These are phyloP conservation scores for Seladonia tumulorum DNA, from an alignment of 2,888 invertebrate species.

Conservation along the genomic window DNA sequence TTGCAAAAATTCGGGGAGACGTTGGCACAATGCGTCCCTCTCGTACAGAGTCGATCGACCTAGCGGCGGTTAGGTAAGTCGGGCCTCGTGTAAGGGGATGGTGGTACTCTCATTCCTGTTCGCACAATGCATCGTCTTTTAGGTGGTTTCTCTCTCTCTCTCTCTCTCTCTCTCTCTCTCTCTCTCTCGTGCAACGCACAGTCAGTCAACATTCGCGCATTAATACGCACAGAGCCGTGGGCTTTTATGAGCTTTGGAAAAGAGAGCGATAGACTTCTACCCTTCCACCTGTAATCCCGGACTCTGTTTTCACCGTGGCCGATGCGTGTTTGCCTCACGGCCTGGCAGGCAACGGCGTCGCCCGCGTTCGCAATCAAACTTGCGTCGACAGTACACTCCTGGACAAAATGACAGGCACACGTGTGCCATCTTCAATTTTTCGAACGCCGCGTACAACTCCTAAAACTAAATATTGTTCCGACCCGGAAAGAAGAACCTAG, in stretches of 20 bases:
- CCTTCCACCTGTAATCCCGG: constrained; percentile 48
- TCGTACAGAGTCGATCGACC: constrained; percentile 9
- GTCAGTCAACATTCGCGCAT: constrained; percentile 64
- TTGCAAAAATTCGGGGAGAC: constrained; percentile 21
- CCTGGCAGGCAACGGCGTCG: constrained; percentile 47
- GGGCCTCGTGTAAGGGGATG: constrained; percentile 37
- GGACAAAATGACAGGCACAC: background rate
- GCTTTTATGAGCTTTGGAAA: constrained; percentile 69
- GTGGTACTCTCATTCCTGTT: constrained; percentile 56
- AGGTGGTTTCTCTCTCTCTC: constrained; percentile 34
- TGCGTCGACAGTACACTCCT: constrained; percentile 59
- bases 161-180: background rate
- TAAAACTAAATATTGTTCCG: background rate
- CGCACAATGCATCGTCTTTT: constrained; percentile 68
- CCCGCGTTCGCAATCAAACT: constrained; percentile 71
- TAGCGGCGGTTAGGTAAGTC: constrained; percentile 42
- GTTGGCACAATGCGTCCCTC: constrained; percentile 32
- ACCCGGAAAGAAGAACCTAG: background rate
- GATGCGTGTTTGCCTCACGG: constrained; percentile 70
- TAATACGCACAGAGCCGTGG: constrained; percentile 66
- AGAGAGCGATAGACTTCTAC: constrained; percentile 66
- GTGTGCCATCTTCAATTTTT: background rate
- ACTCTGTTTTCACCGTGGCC: constrained; percentile 45
- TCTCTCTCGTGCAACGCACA: constrained; percentile 36
- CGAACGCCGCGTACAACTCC: no score